A percentile compares a stretch with the other conserved stretches of the same genome.
Conservation (phyloP, 2,888 invertebrate genomes). For the Andricus curvator region DNA sequence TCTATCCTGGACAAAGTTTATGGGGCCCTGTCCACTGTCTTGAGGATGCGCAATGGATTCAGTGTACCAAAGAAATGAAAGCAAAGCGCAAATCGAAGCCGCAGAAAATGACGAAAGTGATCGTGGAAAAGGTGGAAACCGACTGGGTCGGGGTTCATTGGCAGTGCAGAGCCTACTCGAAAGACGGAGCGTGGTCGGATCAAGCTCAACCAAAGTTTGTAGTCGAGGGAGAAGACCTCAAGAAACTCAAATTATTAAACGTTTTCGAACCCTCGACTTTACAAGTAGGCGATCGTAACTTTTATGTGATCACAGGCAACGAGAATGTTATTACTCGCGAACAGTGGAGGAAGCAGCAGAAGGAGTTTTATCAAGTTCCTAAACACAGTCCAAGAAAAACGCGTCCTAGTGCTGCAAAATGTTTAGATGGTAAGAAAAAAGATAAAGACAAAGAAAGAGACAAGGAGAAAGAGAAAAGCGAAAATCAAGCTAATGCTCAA, state of each 20-base stretch:
- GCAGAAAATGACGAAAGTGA: conserved; percentile 80
- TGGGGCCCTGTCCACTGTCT: conserved; percentile 87
- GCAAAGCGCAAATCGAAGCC: conserved; percentile 75
- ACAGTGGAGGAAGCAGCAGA: conserved; percentile 84
- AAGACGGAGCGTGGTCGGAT: conserved; percentile 81
- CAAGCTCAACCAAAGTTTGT: conserved; percentile 84
- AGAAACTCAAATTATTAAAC: conserved; percentile 90
- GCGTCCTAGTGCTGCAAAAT: conserved; percentile 60
- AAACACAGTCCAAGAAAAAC: conserved; percentile 74
- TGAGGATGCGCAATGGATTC: conserved; percentile 90
- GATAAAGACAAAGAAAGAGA: conserved; percentile 64
- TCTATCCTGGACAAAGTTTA: conserved; percentile 87
- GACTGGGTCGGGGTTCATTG: conserved; percentile 91
- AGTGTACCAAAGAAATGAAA: conserved; percentile 87
- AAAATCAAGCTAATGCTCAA: conserved; percentile 53
- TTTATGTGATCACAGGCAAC: conserved; percentile 87
- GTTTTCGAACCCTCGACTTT: conserved; percentile 92
- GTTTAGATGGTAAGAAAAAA: conserved; percentile 59
- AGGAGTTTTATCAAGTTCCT: conserved; percentile 74
- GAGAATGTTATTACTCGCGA: conserved; percentile 88
- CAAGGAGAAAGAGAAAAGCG: conserved; percentile 63
- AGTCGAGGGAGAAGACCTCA: conserved; percentile 88
- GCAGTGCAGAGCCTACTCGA: conserved; percentile 88
- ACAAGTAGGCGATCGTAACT: conserved; percentile 93
- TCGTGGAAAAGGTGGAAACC: conserved; percentile 90